A percentile compares a stretch with the other conserved stretches of the same genome.
Conservation (phyloP, 1,140 invertebrate genomes). For the Apocrypta bakeri region DNA sequence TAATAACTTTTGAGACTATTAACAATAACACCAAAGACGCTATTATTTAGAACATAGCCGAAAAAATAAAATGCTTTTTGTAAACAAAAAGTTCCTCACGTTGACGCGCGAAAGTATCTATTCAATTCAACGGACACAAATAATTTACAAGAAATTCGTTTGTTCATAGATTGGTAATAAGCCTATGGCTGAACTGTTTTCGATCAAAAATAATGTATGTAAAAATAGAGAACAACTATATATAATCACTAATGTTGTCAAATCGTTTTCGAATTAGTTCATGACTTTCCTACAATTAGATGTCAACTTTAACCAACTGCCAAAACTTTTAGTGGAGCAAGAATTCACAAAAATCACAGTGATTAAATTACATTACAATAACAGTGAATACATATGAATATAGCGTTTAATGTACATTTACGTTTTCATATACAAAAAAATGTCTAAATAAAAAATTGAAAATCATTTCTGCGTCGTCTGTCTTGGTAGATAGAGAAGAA, state of each 20-base stretch:
- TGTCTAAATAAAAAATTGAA: conserved; percentile 40
- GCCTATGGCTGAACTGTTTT: background rate
- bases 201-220: background rate
- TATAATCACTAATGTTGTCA: background rate
- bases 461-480: conserved; percentile 5
- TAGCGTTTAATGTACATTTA: conserved; percentile 43
- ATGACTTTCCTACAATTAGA: background rate
- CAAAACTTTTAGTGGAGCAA: conserved; percentile 35
- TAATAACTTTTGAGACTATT: background rate
- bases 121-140: background rate
- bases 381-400: conserved; percentile 41
- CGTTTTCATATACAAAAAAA: conserved; percentile 43
- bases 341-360: conserved; percentile 7
- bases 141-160: conserved; percentile 17
- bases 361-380: conserved; percentile 19
- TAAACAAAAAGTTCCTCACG: conserved; percentile 10
- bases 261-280: background rate
- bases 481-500: background rate
- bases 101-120: conserved; percentile 10
- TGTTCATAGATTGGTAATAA: background rate
- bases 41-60: background rate
- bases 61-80: background rate
- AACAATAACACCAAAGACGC: conserved; percentile 15
- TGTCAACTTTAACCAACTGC: conserved; percentile 25
- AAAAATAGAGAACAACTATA: background rate